Conservation (phyloP, 1,140 invertebrate species). For the Bombyx mori region ASM3026992v2 NC_085127.1:1958501-1959000, state of each 20-base stretch:
- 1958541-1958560: constrained; percentile 36
- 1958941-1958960: not conserved
- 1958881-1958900: not conserved
- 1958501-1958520: constrained; percentile 63
- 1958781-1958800: constrained; percentile 63
- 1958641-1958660: constrained; percentile 38
- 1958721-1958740: constrained; percentile 12
- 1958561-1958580: constrained; percentile 31
- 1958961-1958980: no score
- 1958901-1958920: not conserved
- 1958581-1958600: constrained; percentile 18
- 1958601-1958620: constrained; percentile 24
- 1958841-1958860: constrained; percentile 59
- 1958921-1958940: not conserved
- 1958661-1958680: constrained; percentile 46
- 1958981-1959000: no score
- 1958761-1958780: constrained; percentile 64
- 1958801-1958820: constrained; percentile 53
- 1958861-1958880: not conserved
- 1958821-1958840: constrained; percentile 59
- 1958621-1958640: constrained; percentile 53
- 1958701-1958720: constrained; percentile 40
- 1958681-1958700: constrained; percentile 45
- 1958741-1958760: constrained; percentile 56
- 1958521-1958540: constrained; percentile 37